Evolutionary conservation across 2,113 vertebrate species (phyloP), one percentile per base, ranked within the genome.

Genomic region (human): DNA sequence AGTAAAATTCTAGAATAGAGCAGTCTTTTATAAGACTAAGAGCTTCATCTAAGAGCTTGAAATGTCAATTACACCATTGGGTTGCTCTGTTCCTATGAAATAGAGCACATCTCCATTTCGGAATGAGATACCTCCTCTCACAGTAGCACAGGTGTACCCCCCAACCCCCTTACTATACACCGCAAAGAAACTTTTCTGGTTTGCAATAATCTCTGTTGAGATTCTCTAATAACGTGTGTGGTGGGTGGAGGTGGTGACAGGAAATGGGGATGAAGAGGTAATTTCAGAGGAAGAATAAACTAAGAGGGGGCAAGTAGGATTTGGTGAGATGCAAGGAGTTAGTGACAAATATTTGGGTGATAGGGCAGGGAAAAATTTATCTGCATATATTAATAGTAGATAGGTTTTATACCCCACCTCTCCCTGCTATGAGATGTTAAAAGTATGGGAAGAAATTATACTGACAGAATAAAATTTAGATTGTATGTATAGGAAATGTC

Each of bases 1-100:
- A 92, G 90, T 92, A 87, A 96, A 96, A 97, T 89, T 85, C 61
- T 93, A 79, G 93, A 96, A 90, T 94, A 98, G 83, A 96, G 61
- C 38, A 61, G n/a, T 57, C 70, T 91, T 93, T 92, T 92, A 92
- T 87, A 95, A 97, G 45, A 55, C 18, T 55, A 55, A 55, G 52
- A 55, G 52, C 6, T 92, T 92, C 92, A 66, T 93, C 94, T 84
- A 78, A 84, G 90, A 93, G 40, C 50, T 55, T 61, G 35, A 35
- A 83, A 76, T 2, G 55, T 92, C 92, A 73, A n/a, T 73, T 70
- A 66, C 20, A 75, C 43, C 22, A 35, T 35, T 35, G 64, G 59
- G 61, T 76, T 76, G 48, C 10, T 68, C 87, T 85, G 43, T 84
- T 92, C 18, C 38, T 76, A 43, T 23, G 81, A 97, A 92, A 79